phyloP scores from a whole-genome alignment of 2,797 vertebrate species.

The Mus minutoides region DNA sequence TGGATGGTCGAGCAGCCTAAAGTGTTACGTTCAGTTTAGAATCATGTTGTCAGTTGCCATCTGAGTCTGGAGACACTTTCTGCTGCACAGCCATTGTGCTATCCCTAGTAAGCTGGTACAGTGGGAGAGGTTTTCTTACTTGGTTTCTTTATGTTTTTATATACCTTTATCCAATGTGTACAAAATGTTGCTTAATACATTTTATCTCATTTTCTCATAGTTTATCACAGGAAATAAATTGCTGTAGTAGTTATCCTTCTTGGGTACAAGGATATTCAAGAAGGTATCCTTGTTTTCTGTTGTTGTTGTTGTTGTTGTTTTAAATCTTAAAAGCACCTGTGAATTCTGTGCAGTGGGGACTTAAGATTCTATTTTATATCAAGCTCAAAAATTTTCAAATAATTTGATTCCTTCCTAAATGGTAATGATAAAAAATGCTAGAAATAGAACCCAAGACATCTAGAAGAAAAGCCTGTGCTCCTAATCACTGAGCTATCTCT shows the following conservation, averaged over 20 bases:
- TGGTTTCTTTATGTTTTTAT: background rate
- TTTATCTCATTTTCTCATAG: slow-evolving; percentile 47
- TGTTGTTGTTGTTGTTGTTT: too few species aligned
- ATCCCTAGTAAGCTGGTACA: background rate
- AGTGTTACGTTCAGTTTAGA: background rate
- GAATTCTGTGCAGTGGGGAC: background rate
- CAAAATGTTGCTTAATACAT: slow-evolving; percentile 34
- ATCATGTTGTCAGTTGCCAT: background rate
- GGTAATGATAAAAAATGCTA: background rate
- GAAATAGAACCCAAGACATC: background rate
- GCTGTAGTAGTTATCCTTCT: background rate
- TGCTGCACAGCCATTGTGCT: background rate
- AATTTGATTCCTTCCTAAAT: background rate
- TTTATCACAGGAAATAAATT: slow-evolving; percentile 19
- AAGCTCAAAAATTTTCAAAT: background rate
- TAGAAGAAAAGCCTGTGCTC: background rate
- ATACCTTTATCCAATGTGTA: background rate
- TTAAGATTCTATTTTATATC: background rate
- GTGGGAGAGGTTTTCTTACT: background rate
- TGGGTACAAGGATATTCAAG: background rate
- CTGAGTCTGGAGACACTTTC: background rate
- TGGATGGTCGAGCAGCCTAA: background rate
- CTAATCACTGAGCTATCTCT: background rate
- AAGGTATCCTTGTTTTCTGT: too few species aligned
- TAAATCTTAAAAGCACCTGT: background rate